Base-by-base conservation (phyloP, 1,140 invertebrate genomes). In the Bathynomus jamesi region DNA sequence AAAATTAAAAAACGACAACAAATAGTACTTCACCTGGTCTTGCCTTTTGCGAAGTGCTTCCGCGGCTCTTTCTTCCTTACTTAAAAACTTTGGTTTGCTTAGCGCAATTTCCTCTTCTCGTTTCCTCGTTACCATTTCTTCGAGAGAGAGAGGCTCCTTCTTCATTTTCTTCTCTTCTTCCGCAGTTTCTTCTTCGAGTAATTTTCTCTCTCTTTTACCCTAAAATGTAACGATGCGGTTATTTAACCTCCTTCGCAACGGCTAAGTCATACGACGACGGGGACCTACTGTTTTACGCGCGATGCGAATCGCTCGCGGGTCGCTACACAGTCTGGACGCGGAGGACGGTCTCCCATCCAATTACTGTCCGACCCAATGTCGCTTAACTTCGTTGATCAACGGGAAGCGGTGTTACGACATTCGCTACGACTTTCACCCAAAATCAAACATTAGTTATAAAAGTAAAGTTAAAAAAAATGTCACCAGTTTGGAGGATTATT, bases 31-130 rank as follows among this genome's bases (percentile, higher is more conserved):
- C 60, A 86, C 85, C 84, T 97, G 89, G 80, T 95, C 90, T 79
- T 96, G 90, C 4, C 97, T 84, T 69, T 91, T 87, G 79, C 93
- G 89, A 3, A 99, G 79, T 0, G 97, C 97, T 78, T 97, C 86
- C 0, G 89, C 89, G 1, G 89, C 91, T 80, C 97, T 85, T 83
- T 99, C 94, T 83, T 96, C 95, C 85, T 98, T 98, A 0, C 93
- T 94, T 27, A 99, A 84, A 83, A 99, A 99, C 64, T 98, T 96
- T 0, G 97, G 97, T 85, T 96, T 96, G 70, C 91, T 90, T 60
- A 90, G 88, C 27, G 92, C 92, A 78, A 91, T 91, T 83, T 99
- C 95, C 81, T 98, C 95, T 3, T 93, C 93, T 81, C 98, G 96
- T 80, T 98, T 98, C 80, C 97, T 98, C 0, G 94, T 90, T 24